Percentiles rank a stretch among this genome's conserved stretches.
Evolutionary conservation across 2,113 vertebrate species (phyloP).

Genomic region (Amblyornis subalaris): DNA sequence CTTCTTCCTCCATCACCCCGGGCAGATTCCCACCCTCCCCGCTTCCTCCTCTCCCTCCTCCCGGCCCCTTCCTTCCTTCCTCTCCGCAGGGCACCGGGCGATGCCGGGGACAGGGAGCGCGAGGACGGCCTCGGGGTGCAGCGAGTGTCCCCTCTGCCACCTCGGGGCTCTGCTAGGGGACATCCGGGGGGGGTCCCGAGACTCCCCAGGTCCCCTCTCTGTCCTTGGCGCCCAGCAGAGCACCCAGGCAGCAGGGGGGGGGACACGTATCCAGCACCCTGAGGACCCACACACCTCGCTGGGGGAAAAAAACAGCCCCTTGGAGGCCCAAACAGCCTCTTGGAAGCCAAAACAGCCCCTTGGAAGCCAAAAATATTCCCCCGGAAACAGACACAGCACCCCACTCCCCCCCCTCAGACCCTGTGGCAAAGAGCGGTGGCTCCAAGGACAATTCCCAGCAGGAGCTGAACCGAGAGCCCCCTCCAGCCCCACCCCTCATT

Average conservation of each 20-base stretch:
- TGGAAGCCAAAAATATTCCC: background rate
- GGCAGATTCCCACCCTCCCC: background rate
- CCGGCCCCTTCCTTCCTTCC: constrained; percentile 50
- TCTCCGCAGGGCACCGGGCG: background rate
- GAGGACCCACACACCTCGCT: too few relatives aligned
- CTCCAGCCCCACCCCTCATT: background rate
- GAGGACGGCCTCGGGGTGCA: background rate
- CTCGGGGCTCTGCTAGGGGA: background rate
- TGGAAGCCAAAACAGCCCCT: background rate
- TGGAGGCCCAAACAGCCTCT: background rate
- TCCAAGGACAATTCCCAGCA: background rate
- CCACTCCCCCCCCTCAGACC: fast-evolving
- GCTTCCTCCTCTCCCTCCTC: constrained; percentile 37
- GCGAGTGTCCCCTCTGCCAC: background rate
- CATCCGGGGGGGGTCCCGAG: background rate
- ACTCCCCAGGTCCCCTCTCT: background rate
- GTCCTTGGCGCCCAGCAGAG: background rate
- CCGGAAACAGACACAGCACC: fast-evolving
- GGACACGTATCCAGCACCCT: fast-evolving
- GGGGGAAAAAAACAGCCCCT: too few relatives aligned
- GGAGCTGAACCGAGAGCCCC: background rate
- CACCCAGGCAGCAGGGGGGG: background rate
- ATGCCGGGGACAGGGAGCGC: background rate
- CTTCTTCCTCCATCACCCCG: background rate
- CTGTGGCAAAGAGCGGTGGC: background rate